Base-by-base conservation (phyloP, 2,113 vertebrate genomes). In the Festucalex cinctus region DNA sequence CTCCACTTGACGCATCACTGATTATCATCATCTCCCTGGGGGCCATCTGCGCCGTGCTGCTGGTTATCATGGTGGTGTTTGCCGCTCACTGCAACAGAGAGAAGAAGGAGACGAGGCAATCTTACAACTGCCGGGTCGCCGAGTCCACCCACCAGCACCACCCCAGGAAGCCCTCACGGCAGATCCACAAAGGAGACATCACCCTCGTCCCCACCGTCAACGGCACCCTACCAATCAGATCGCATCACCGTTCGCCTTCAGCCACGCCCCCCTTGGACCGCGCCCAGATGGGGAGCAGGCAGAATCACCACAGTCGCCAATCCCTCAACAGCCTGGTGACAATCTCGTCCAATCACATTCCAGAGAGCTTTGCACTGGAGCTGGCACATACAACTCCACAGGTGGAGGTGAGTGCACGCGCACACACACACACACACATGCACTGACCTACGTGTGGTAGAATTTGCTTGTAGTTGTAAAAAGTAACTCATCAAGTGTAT, bases 121-220 rank as follows among this genome's bases (percentile, higher is more conserved):
- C 96, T 17, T 98, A 98, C 90, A 98, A 98, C 90, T 99, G 97
- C 71, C 90, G 97, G 0, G 96, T 99, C 19, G 96, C 97, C 0
- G 97, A 98, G 32, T 96, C 95, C 0, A 96, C 94, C 16, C 97
- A 99, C 81, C 96, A 98, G 88, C 94, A 97, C 71, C 95, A 97
- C 32, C 97, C 97, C 0, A 96, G 95, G 75, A 94, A 96, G 20
- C 97, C 96, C 0, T 94, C 97, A 0, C 91, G 96, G 9, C 96
- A 98, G 82, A 96, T 98, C 73, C 96, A 99, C 91, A 98, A 99
- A 84, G 95, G 95, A 16, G 97, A 99, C 77, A 99, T 99, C 70
- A 98, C 95, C 0, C 74, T 99, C 76, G 95, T 99, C 66, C 97
- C 96, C 0, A 97, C 96, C 0, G 86, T 97, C 14, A 98, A 98